Evolutionary conservation across 2,888 invertebrate species (phyloP), one percentile per base, ranked within the genome.

Genomic region (Phalangium opilio): DNA sequence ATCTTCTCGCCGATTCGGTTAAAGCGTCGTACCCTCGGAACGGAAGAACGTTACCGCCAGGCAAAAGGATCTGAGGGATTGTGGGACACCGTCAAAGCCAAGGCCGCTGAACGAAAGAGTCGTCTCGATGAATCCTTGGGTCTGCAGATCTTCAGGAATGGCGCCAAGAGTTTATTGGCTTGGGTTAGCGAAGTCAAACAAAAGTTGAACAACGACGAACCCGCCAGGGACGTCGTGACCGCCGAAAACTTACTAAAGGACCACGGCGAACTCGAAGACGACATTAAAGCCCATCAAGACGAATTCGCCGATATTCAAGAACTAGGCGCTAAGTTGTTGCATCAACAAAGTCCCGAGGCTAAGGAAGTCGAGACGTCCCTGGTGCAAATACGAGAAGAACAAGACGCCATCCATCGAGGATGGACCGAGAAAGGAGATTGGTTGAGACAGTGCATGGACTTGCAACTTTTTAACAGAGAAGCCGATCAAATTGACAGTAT

Each of bases 401-500:
- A 84, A 60, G 75, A 76, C 45, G 78, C 80, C 0, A 77, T 93
- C 0, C 72, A 75, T 60, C 73, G 80, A 60, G 79, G 83, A 61
- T 91, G 91, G 87, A 68, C 75, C 41, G 79, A 82, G 48, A 90
- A 91, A 62, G 81, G 89, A 47, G 78, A 79, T 41, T 81, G 83
- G 73, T 68, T 95, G 49, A 77, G 82, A 58, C 89, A 95, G 64
- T 80, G 86, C 54, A 75, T 87, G 32, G 85, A 91, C 58, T 70
- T 95, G 50, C 90, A 87, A 67, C 75, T 82, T 55, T 91, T 93
- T 69, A 90, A 90, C 67, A 78, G 89, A 35, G 96, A 96, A 66
- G 93, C 93, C 0, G 95, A 96, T 64, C 86, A 93, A 64, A 86
- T 96, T 54, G 95, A 96, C 68, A 90, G 95, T 0, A 81, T 85